Evolutionary conservation across 2,888 invertebrate genomes (phyloP), one percentile per base, ranked within the genome.

Genomic region (Apotomis capreana): DNA sequence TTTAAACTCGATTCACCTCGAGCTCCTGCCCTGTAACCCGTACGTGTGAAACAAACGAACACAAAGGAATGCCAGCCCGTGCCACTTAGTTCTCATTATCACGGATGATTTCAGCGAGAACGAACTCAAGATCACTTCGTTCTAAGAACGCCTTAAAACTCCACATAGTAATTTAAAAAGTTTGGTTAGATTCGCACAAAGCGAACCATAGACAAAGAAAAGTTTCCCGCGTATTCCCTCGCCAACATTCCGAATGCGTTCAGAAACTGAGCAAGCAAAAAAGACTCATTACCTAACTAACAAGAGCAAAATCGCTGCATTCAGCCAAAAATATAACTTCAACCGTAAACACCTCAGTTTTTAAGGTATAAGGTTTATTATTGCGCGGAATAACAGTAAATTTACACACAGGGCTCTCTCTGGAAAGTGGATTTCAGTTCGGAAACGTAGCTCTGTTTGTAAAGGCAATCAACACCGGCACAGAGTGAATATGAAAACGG

Each of bases 401-500:
- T 44, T 55, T 9, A 51, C 46, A 54, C 9, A 70, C 68, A 64
- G 49, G 70, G 58, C 73, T 68, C 76, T 57, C 5, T 15, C 75
- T 76, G 69, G 78, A 52, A n/a, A 74, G 73, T 76, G 75, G 69
- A 78, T 80, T 82, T 68, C 78, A 75, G 81, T 81, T 79, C 79
- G 75, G 76, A 78, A 81, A 79, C 76, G 77, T 64, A 57, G 77
- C 75, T 75, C 80, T 82, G 78, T 81, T 79, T 81, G 79, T 78
- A 75, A 78, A 77, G 79, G 77, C 80, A 82, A 83, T 83, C 82
- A 80, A 80, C 80, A 78, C 77, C 76, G 60, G 49, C n/a, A 15
- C 61, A 61, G 49, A 59, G 71, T 68, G 61, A 72, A 71, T 68
- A 68, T 51, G 57, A 65, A 69, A 70, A 69, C 60, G 46, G 61